Percentiles rank a stretch among this genome's conserved stretches.
Conservation (phyloP, 1,140 invertebrate species). For the Mercenaria mercenaria region DNA sequence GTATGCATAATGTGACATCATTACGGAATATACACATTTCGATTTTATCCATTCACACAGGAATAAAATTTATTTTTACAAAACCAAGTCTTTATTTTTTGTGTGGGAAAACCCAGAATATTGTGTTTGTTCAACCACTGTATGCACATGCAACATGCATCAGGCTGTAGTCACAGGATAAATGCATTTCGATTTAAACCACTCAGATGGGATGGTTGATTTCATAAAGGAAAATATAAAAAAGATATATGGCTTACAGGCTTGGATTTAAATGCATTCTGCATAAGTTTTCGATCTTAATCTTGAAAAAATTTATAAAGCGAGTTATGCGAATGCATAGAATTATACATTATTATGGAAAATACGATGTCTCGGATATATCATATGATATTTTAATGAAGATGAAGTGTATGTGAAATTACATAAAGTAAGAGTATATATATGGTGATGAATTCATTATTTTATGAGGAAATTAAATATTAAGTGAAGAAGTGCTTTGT, state of each 20-base stretch:
- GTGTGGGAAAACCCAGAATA: background rate
- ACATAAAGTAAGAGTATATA: no score
- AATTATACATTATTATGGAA: background rate
- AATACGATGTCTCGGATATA: background rate
- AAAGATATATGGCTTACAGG: background rate
- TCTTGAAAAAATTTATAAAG: background rate
- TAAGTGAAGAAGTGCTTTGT: no score
- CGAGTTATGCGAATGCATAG: constrained; percentile 1
- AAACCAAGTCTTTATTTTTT: no score
- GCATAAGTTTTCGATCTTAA: background rate
- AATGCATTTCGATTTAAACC: constrained; percentile 25
- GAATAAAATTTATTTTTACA: no score
- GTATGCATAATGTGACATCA: no score
- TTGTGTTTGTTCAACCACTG: background rate
- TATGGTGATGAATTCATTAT: no score
- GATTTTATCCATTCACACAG: no score
- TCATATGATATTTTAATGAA: background rate
- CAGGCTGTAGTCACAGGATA: background rate
- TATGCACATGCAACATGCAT: background rate
- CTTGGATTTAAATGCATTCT: constrained; percentile 10
- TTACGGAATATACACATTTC: no score
- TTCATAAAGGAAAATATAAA: background rate
- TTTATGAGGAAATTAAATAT: no score
- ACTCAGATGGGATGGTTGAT: background rate
- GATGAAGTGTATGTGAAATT: background rate